phyloP scores from a whole-genome alignment of 2,888 invertebrate species.

The Cataglyphis cursor region DNA sequence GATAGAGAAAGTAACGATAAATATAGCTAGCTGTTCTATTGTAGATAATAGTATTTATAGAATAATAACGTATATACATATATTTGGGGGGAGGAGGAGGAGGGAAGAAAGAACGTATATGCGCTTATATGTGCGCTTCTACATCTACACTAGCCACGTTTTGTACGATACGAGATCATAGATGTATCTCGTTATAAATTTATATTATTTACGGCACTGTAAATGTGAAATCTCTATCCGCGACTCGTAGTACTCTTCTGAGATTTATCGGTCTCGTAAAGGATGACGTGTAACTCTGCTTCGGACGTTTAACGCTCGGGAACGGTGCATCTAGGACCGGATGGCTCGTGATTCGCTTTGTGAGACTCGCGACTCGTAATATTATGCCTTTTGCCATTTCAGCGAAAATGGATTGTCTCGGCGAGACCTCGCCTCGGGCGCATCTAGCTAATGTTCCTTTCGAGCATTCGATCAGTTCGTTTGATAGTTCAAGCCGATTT shows the following conservation, averaged over 20 bases:
- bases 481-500: constrained; percentile 50
- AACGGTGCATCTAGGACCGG: constrained; percentile 20
- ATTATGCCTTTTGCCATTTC: constrained; percentile 63
- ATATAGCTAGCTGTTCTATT: constrained; percentile 38
- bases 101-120: neutral
- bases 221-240: constrained; percentile 61
- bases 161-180: constrained; percentile 2
- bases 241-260: constrained; percentile 19
- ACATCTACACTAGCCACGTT: constrained; percentile 9
- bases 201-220: constrained; percentile 50
- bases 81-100: neutral
- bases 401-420: constrained; percentile 48
- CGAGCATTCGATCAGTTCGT: constrained; percentile 18
- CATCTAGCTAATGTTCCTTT: constrained; percentile 32
- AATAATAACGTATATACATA: constrained; percentile 12
- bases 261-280: constrained; percentile 67
- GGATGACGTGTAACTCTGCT: constrained; percentile 34
- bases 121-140: neutral
- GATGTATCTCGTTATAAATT: constrained; percentile 49
- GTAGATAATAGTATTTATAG: constrained; percentile 47
- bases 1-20: constrained; percentile 46
- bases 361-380: constrained; percentile 46
- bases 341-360: constrained; percentile 39
- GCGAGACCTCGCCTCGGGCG: constrained; percentile 40
- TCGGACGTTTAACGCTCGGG: constrained; percentile 39